These are phyloP conservation scores for Neogobius melanostomus DNA, from an alignment of 2,113 vertebrate genomes.

Conservation along the genomic window DNA sequence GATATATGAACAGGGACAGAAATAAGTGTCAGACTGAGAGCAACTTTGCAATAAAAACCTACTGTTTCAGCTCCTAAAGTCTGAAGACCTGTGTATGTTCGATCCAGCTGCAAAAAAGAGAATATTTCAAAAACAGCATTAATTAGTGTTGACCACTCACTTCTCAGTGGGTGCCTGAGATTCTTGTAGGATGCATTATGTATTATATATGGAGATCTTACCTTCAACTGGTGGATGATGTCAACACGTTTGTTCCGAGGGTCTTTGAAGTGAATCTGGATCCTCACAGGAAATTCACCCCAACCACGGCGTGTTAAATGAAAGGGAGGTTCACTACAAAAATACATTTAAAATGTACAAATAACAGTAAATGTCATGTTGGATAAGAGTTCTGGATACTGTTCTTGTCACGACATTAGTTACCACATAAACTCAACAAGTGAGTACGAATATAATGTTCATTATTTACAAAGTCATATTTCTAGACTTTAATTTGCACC, in stretches of 20 bases:
- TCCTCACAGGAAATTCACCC: constrained; percentile 98
- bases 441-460: neutral
- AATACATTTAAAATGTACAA: constrained; percentile 15
- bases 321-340: constrained; percentile 91
- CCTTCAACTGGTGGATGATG: constrained; percentile 98
- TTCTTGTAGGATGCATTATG: neutral
- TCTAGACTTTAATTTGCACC: neutral
- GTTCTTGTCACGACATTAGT: constrained; percentile 33
- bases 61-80: constrained; percentile 97
- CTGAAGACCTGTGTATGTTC: constrained; percentile 97
- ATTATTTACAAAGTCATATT: constrained; percentile 15
- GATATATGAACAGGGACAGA: neutral
- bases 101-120: constrained; percentile 83
- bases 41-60: constrained; percentile 50
- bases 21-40: neutral
- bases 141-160: neutral
- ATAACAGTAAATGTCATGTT: neutral
- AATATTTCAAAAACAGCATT: neutral
- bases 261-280: constrained; percentile 99
- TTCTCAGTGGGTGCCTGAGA: neutral
- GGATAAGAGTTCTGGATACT: neutral
- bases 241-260: constrained; percentile 97
- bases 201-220: constrained; percentile 58
- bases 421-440: constrained; percentile 8
- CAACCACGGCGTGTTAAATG: constrained; percentile 96